A percentile compares a stretch with the other conserved stretches of the same genome.
phyloP scores from a whole-genome alignment of 2,113 vertebrate species.

The Amphilophus citrinellus region DNA sequence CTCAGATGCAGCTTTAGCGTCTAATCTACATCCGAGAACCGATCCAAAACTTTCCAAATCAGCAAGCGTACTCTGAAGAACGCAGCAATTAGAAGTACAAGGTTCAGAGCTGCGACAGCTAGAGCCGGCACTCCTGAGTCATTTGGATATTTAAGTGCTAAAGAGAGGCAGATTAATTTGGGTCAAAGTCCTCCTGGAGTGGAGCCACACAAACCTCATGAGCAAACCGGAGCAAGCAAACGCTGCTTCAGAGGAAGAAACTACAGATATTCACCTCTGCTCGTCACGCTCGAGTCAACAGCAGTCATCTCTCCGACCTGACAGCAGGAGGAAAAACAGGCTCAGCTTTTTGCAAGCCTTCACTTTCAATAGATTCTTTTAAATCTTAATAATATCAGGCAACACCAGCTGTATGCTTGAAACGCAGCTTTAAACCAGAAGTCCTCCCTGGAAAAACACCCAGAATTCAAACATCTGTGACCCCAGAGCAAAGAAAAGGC shows the following conservation, averaged over 20 bases:
- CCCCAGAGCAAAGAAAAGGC: background rate
- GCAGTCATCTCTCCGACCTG: background rate
- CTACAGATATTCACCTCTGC: background rate
- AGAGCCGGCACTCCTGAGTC: background rate
- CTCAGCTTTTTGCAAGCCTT: background rate
- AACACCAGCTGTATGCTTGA: background rate
- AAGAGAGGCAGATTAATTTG: conserved; percentile 43
- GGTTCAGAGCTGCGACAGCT: conserved; percentile 23
- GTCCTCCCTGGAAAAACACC: background rate
- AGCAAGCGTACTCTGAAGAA: background rate
- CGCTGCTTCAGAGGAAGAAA: background rate
- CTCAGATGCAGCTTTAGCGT: background rate
- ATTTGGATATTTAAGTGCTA: conserved; percentile 13
- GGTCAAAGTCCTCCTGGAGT: conserved; percentile 55
- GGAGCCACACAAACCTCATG: conserved; percentile 30
- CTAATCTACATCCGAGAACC: background rate
- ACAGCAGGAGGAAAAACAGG: background rate
- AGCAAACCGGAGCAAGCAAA: background rate
- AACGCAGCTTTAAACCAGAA: background rate
- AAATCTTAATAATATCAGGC: background rate
- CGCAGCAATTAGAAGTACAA: background rate
- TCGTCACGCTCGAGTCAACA: background rate
- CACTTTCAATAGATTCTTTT: background rate
- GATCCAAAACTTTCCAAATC: background rate
- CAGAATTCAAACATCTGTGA: conserved; percentile 4